Percentiles rank a stretch among this genome's conserved stretches.
Conservation (phyloP, 92 coral and sea anemone species). For the Palythoa grandiflora region DNA sequence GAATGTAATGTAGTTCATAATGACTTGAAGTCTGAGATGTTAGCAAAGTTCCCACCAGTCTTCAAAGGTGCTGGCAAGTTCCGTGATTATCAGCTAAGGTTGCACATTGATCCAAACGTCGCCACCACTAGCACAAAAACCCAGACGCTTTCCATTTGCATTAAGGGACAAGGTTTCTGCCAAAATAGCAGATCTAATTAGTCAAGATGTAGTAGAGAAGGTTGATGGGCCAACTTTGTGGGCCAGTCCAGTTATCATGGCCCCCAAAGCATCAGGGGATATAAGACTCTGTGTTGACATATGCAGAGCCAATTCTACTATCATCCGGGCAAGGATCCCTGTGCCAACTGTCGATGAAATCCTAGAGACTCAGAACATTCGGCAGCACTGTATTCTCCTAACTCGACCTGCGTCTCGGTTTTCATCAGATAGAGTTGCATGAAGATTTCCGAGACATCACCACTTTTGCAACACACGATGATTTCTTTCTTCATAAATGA, state of each 20-base stretch:
- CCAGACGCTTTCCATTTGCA: constrained; percentile 31
- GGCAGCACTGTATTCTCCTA: too few species aligned
- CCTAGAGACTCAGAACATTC: too few species aligned
- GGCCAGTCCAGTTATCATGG: not conserved
- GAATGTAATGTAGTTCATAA: too few species aligned
- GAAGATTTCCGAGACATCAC: too few species aligned
- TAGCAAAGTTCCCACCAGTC: constrained; percentile 22
- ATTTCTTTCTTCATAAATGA: too few species aligned
- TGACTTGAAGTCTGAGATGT: not conserved
- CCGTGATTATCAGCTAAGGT: not conserved
- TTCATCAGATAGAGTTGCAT: too few species aligned
- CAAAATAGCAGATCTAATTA: constrained; percentile 33
- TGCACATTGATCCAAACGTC: not conserved
- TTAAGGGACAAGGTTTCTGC: not conserved
- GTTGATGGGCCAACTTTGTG: constrained; percentile 48
- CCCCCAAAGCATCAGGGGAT: constrained; percentile 48
- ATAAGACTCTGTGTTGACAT: constrained; percentile 50
- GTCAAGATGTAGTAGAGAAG: constrained; percentile 34
- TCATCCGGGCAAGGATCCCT: not conserved
- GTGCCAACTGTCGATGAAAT: too few species aligned
- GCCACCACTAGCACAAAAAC: constrained; percentile 1
- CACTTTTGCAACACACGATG: too few species aligned
- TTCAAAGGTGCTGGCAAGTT: not conserved
- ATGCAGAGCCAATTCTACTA: not conserved
- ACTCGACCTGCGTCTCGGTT: too few species aligned